phyloP scores from a whole-genome alignment of 2,113 vertebrate genomes.

The Bucco capensis region DNA sequence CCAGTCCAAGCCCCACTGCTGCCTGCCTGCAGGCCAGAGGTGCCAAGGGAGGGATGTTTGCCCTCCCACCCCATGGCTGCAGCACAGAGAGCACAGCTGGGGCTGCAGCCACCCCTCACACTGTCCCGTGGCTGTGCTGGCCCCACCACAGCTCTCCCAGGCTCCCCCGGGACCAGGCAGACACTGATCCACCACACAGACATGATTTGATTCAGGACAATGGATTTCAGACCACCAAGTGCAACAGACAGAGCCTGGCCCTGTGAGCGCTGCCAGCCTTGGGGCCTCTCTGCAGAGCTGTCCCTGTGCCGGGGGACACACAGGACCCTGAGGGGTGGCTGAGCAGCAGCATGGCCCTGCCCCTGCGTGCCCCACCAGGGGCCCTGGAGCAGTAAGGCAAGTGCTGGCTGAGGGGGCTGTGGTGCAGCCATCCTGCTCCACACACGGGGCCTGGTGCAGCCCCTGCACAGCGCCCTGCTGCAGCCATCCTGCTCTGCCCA shows the following conservation, averaged over 20 bases:
- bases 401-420: conserved; percentile 4
- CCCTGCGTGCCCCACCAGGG: rapidly evolving
- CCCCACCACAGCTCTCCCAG: rapidly evolving
- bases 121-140: rapidly evolving
- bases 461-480: too few species aligned
- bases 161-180: not conserved
- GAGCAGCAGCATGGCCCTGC: not conserved
- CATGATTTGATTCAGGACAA: not conserved
- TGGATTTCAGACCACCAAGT: not conserved
- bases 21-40: conserved; percentile 23
- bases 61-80: not conserved
- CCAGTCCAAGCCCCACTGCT: not conserved
- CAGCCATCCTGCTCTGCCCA: too few species aligned
- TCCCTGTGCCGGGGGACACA: not conserved
- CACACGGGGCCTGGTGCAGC: too few species aligned
- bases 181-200: rapidly evolving
- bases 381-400: conserved; percentile 26
- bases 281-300: not conserved
- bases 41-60: not conserved
- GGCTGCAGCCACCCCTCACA: not conserved
- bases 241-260: not conserved
- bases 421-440: too few species aligned
- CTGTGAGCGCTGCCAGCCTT: not conserved
- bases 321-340: not conserved
- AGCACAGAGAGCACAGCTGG: not conserved